A percentile compares a stretch with the other conserved stretches of the same genome.
Evolutionary conservation across 2,888 invertebrate species (phyloP).

Genomic region (Leuctra nigra): DNA sequence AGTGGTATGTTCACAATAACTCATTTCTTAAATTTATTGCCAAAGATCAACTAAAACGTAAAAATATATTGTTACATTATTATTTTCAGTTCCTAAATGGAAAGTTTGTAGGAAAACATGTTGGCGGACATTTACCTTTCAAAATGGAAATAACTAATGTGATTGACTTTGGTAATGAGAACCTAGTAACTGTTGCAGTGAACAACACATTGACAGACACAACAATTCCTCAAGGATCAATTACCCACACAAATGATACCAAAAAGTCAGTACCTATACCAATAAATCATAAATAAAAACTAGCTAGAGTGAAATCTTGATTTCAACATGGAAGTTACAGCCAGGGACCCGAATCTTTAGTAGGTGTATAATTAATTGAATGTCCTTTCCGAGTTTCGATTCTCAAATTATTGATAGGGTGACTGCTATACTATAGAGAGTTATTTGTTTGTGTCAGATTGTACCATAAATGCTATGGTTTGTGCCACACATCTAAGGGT

Average conservation of each 20-base stretch:
- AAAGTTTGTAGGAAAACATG: conserved; percentile 42
- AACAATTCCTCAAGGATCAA: conserved; percentile 51
- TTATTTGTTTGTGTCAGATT: too few species aligned
- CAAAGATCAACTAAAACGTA: neutral
- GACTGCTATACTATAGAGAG: too few species aligned
- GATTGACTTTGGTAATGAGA: conserved; percentile 34
- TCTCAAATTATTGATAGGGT: too few species aligned
- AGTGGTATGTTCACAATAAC: conserved; percentile 37
- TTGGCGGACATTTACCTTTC: conserved; percentile 56
- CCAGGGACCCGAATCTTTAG: too few species aligned
- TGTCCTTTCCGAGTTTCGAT: too few species aligned
- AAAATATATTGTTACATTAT: neutral
- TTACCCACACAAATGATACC: conserved; percentile 25
- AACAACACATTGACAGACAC: conserved; percentile 50
- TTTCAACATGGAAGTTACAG: too few species aligned
- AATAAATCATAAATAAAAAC: too few species aligned
- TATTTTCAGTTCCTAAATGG: conserved; percentile 49
- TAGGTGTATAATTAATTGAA: too few species aligned
- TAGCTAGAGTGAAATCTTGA: too few species aligned
- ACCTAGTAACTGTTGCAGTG: conserved; percentile 47
- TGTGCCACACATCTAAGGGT: too few species aligned
- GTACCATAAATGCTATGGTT: too few species aligned
- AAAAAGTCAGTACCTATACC: neutral
- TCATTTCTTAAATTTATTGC: neutral
- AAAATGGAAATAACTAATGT: conserved; percentile 43